Conservation (phyloP, 2,797 vertebrate species). For the Enteromius anoplus region DNA sequence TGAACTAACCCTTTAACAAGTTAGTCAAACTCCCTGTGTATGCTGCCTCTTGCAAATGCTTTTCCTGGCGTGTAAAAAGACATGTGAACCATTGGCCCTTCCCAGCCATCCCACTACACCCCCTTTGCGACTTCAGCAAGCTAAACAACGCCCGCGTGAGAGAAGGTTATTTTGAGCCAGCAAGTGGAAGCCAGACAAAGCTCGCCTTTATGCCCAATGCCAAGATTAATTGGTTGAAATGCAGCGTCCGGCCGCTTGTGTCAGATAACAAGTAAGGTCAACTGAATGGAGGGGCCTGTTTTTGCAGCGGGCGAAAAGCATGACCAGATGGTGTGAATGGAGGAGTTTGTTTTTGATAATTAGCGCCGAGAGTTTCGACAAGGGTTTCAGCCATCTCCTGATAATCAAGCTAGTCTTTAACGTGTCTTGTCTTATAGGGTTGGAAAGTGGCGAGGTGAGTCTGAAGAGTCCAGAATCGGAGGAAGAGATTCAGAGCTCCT, state of each 20-base stretch:
- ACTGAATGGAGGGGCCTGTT: slow-evolving; percentile 54
- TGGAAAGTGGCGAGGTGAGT: slow-evolving; percentile 81
- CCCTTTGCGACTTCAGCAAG: slow-evolving; percentile 37
- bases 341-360: slow-evolving; percentile 51
- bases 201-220: slow-evolving; percentile 56
- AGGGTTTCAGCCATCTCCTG: background rate
- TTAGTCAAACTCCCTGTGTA: background rate
- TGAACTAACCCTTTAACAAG: background rate
- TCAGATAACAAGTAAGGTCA: slow-evolving; percentile 58
- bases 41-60: slow-evolving; percentile 28
- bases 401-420: slow-evolving; percentile 2
- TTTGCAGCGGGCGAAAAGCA: slow-evolving; percentile 38
- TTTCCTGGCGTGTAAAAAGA: slow-evolving; percentile 25
- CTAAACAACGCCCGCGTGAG: slow-evolving; percentile 49
- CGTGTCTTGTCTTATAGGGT: slow-evolving; percentile 71
- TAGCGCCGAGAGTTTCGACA: slow-evolving; percentile 1
- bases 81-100: slow-evolving; percentile 40
- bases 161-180: slow-evolving; percentile 57
- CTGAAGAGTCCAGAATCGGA: slow-evolving; percentile 78
- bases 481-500: slow-evolving; percentile 80
- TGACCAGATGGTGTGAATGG: slow-evolving; percentile 50
- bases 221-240: slow-evolving; percentile 63
- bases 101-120: background rate
- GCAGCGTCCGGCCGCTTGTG: slow-evolving; percentile 50
- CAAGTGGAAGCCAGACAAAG: slow-evolving; percentile 52